phyloP scores from a whole-genome alignment of 2,888 invertebrate genomes.

The Phalera bucephala region DNA sequence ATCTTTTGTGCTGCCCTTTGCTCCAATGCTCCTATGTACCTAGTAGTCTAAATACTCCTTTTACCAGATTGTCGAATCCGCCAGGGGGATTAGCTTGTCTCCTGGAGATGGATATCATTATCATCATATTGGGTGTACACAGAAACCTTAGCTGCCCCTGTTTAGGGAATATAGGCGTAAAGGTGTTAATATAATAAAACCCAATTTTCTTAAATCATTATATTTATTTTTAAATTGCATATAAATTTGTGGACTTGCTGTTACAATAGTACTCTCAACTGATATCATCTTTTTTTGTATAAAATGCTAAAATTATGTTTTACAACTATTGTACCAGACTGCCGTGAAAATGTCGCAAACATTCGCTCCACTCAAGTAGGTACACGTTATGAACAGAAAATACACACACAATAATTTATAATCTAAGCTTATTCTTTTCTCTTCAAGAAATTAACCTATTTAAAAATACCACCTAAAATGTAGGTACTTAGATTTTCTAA shows the following conservation, averaged over 20 bases:
- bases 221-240: slow-evolving; percentile 81
- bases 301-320: slow-evolving; percentile 76
- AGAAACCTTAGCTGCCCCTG: too few relatives aligned
- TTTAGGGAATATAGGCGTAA: too few relatives aligned
- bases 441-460: slow-evolving; percentile 70
- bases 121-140: too few relatives aligned
- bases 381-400: slow-evolving; percentile 74
- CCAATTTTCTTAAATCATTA: slow-evolving; percentile 73
- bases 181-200: slow-evolving; percentile 45
- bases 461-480: slow-evolving; percentile 68
- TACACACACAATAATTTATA: slow-evolving; percentile 81
- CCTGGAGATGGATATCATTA: too few relatives aligned
- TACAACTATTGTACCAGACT: slow-evolving; percentile 73
- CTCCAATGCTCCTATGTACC: too few relatives aligned
- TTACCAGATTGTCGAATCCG: too few relatives aligned
- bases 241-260: slow-evolving; percentile 83
- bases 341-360: slow-evolving; percentile 53
- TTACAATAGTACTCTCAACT: slow-evolving; percentile 79
- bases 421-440: slow-evolving; percentile 65
- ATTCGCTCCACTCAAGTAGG: slow-evolving; percentile 50
- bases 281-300: slow-evolving; percentile 72
- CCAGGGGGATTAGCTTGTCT: too few relatives aligned
- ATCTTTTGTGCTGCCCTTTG: too few relatives aligned
- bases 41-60: too few relatives aligned
- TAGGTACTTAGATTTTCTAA: slow-evolving; percentile 71